These are phyloP conservation scores for Patagioenas fasciata DNA, from an alignment of 2,113 vertebrate genomes.

Conservation along the genomic window DNA sequence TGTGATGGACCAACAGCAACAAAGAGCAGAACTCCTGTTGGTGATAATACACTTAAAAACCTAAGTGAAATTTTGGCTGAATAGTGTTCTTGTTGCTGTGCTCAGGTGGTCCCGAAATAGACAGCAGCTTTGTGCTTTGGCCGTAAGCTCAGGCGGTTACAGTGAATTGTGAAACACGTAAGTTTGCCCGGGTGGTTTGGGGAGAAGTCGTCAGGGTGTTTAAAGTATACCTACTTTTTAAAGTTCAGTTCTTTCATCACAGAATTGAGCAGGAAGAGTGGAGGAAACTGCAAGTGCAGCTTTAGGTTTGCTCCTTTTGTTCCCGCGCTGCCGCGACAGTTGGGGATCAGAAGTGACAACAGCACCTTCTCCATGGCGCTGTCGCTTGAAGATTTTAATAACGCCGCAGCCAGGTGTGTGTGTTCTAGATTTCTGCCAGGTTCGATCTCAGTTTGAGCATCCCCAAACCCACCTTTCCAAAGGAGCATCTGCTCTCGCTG, in stretches of 20 bases:
- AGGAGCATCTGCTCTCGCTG: too few relatives aligned
- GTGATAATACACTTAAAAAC: neutral
- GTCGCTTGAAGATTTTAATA: neutral
- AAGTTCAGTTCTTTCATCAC: neutral
- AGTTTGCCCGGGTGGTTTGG: too few relatives aligned
- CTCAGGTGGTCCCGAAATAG: neutral
- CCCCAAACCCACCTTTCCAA: fast-evolving
- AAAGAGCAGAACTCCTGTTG: neutral
- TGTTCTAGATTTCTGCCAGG: neutral
- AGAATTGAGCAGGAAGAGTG: fast-evolving
- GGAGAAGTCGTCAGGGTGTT: neutral
- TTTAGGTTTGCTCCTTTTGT: neutral
- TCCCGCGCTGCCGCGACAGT: fast-evolving
- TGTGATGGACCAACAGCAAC: neutral
- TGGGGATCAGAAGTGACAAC: fast-evolving
- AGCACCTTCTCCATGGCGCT: fast-evolving
- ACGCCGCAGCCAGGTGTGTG: fast-evolving
- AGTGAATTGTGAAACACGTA: neutral
- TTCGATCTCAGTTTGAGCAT: too few relatives aligned
- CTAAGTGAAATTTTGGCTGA: neutral
- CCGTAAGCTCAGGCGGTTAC: neutral
- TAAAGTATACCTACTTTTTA: too few relatives aligned
- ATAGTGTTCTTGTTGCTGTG: neutral
- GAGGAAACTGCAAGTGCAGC: too few relatives aligned
- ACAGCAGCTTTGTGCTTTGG: neutral